Conservation (phyloP, 2,888 invertebrate species). For the Protonemura montana region DNA sequence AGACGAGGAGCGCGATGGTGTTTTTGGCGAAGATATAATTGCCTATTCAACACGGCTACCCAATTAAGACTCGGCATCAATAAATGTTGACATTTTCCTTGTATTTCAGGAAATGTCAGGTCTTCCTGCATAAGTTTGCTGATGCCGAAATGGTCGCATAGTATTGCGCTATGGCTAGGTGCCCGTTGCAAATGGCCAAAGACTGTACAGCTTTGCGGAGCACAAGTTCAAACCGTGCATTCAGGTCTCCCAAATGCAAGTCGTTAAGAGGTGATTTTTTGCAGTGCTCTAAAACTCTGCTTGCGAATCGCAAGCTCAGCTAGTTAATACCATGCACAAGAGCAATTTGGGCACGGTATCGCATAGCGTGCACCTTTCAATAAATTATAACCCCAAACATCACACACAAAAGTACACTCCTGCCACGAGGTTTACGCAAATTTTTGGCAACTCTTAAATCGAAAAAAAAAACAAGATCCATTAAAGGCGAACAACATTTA, state of each 20-base stretch:
- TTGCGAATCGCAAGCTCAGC: background rate
- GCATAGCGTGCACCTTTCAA: background rate
- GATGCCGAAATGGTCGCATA: no score
- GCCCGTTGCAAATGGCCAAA: no score
- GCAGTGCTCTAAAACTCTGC: background rate
- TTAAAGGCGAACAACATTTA: background rate
- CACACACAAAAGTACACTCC: background rate
- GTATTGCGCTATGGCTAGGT: no score
- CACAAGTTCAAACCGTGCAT: background rate
- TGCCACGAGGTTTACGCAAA: background rate
- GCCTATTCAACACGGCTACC: background rate
- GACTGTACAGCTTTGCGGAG: no score
- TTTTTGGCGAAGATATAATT: background rate
- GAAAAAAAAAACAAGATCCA: background rate
- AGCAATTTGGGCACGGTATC: slow-evolving; percentile 2
- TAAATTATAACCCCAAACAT: background rate
- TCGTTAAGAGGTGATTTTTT: background rate
- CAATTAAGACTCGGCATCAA: background rate
- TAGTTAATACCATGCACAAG: background rate
- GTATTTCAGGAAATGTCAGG: background rate
- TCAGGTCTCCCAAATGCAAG: background rate
- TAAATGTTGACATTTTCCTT: background rate
- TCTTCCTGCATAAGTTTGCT: no score
- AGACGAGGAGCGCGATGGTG: background rate
- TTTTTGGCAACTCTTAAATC: slow-evolving; percentile 5